phyloP scores from a whole-genome alignment of 2,888 invertebrate genomes.

The Drosophila borborema region DNA sequence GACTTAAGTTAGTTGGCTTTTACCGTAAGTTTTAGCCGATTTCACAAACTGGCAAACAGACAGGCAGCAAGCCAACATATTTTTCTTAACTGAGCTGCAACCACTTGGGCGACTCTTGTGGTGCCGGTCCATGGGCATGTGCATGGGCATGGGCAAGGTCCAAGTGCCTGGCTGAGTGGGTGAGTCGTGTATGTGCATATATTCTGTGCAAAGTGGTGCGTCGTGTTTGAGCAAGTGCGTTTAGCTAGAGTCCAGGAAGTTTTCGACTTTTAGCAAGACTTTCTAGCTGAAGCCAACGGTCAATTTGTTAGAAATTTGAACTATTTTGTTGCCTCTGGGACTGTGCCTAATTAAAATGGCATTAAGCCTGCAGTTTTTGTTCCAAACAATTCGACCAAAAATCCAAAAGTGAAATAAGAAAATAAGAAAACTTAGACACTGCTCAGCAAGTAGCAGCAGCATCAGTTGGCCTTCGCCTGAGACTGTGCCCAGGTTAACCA shows the following conservation, averaged over 20 bases:
- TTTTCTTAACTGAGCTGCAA: constrained; percentile 55
- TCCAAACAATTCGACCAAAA: constrained; percentile 13
- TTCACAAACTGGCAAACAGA: constrained; percentile 47
- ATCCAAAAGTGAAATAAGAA: background rate
- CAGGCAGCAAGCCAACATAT: constrained; percentile 56
- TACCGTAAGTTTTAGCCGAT: constrained; percentile 65
- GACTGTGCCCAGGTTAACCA: constrained; percentile 57
- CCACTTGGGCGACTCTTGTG: constrained; percentile 54
- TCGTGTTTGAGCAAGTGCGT: constrained; percentile 48
- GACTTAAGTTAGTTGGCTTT: constrained; percentile 72
- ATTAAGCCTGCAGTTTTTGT: constrained; percentile 63
- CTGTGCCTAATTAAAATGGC: constrained; percentile 73
- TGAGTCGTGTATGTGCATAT: constrained; percentile 57
- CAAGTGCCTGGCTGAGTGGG: constrained; percentile 8
- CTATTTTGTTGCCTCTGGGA: constrained; percentile 55
- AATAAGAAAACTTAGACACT: constrained; percentile 4
- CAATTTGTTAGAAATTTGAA: constrained; percentile 75
- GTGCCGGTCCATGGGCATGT: constrained; percentile 29
- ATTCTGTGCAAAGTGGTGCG: constrained; percentile 13
- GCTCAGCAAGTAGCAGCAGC: constrained; percentile 10
- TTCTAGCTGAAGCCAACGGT: constrained; percentile 67
- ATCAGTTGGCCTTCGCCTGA: constrained; percentile 65
- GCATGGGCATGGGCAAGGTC: constrained; percentile 18
- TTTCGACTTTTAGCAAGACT: constrained; percentile 42
- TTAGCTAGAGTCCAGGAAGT: constrained; percentile 50